Evolutionary conservation across 2,797 vertebrate species (phyloP), one percentile per base, ranked within the genome.

Genomic region (Spheniscus humboldti): DNA sequence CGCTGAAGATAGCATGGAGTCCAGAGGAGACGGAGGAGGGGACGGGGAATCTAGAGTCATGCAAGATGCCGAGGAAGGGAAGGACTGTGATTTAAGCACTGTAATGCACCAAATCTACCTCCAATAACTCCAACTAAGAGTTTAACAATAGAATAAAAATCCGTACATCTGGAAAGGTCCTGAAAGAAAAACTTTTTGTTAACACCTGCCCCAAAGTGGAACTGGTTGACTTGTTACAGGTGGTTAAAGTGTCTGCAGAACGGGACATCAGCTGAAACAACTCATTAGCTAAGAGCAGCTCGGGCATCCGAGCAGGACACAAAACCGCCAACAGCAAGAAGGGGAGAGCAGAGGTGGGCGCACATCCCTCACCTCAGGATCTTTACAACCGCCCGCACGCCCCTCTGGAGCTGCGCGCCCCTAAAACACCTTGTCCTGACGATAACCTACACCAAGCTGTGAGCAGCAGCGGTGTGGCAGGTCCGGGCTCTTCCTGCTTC

Each of bases 111-210:
- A 7, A 14, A 35, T 7, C 67, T 0, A 3, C 33, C 62, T 18
- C 62, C 3, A 1, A 0, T 0, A 27, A 9, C 63, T 35, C 11
- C 0, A 45, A 11, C 56, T 2, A 6, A 5, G 30, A 35, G 7
- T 16, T 37, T 10, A 28, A 30, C 37, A 18, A 55, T 2, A 18
- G 41, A 3, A 28, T 0, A 23, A 3, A 63, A 59, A 23, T 0
- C 28, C 47, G 5, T 4, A 1, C 2, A 2, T 4, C 6, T 0
- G 33, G 28, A 28, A 24, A 88, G 6, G 13, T 0, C 18, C 74
- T 0, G 28, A 31, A 45, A 15, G 39, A 7, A 72, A 60, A n/a
- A 4, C 7, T 18, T 11, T 33, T 1, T 3, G 2, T 2, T 1
- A 11, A 23, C 16, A 7, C 23, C 48, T n/a, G 43, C 41, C 41